Evolutionary conservation across 1,140 invertebrate genomes (phyloP).

Genomic region (Wasmannia auropunctata): DNA sequence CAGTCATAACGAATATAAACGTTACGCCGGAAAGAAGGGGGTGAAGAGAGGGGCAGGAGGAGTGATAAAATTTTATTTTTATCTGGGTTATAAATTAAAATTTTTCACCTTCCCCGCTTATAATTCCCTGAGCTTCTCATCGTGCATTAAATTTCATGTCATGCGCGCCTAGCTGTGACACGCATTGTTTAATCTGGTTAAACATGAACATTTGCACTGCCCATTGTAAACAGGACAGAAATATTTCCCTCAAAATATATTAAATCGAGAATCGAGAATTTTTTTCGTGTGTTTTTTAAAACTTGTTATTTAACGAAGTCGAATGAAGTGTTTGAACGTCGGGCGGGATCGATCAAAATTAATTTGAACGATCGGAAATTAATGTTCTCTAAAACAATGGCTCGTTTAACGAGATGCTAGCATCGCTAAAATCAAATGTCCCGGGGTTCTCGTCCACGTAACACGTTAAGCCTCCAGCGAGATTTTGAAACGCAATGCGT

Average conservation of each 20-base stretch:
- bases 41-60: background rate
- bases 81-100: constrained; percentile 46
- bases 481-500: constrained; percentile 13
- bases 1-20: constrained; percentile 9
- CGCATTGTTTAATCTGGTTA: constrained; percentile 49
- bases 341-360: background rate
- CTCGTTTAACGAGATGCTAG: background rate
- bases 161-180: background rate
- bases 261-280: background rate
- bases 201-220: constrained; percentile 33
- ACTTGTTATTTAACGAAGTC: background rate
- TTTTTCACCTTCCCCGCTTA: constrained; percentile 9
- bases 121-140: constrained; percentile 7
- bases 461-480: background rate
- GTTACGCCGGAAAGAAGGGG: background rate
- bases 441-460: background rate
- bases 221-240: background rate
- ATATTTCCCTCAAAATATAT: constrained; percentile 16
- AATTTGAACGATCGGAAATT: background rate
- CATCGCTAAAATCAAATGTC: constrained; percentile 8
- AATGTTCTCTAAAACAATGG: background rate
- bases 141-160: constrained; percentile 32
- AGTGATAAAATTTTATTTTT: constrained; percentile 47
- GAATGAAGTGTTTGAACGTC: background rate
- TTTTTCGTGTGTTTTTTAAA: background rate